Evolutionary conservation across 1,140 invertebrate genomes (phyloP).

Genomic region (Zaprionus nigranus): DNA sequence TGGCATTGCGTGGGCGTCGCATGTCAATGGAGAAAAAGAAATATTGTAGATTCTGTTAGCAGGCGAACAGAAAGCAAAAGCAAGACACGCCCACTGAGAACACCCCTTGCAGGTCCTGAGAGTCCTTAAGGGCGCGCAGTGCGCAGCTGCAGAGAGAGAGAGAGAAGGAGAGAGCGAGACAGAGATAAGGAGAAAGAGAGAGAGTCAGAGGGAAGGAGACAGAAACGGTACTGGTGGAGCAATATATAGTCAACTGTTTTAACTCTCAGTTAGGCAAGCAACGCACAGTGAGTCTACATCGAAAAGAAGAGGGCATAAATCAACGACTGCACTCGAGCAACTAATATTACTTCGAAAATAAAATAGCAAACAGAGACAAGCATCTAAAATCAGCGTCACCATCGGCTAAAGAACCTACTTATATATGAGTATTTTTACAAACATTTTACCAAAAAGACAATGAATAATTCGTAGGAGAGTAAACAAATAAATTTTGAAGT

Average conservation of each 20-base stretch:
- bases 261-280: not conserved
- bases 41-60: constrained; percentile 80
- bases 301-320: no score
- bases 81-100: not conserved
- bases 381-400: no score
- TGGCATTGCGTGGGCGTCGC: constrained; percentile 71
- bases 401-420: no score
- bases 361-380: no score
- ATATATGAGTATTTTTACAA: no score
- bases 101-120: not conserved
- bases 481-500: no score
- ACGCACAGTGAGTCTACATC: not conserved
- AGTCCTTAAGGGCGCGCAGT: constrained; percentile 23
- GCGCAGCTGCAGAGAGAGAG: constrained; percentile 60
- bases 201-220: no score
- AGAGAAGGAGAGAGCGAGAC: not conserved
- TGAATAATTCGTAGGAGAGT: no score
- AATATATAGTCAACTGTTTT: not conserved
- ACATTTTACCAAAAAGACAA: no score
- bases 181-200: not conserved
- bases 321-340: no score
- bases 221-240: no score
- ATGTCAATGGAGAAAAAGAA: constrained; percentile 78
- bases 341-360: no score
- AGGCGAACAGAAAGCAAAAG: constrained; percentile 56